Percentiles rank a stretch among this genome's conserved stretches.
These are phyloP conservation scores for Rhinatrema bivittatum DNA, from an alignment of 2,797 vertebrate genomes.

Conservation along the genomic window DNA sequence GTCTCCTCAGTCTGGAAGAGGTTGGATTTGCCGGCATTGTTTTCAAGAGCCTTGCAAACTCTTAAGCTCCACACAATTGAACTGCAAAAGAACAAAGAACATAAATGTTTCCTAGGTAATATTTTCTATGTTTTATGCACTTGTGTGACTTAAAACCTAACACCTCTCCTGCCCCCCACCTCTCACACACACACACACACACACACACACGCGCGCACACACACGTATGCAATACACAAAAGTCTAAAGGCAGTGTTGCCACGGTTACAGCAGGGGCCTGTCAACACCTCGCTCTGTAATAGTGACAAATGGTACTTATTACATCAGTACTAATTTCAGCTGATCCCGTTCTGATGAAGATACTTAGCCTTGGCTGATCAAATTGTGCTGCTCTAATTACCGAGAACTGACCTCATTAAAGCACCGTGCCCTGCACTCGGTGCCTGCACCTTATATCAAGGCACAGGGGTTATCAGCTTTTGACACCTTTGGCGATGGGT, in stretches of 20 bases:
- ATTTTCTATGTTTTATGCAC: conserved; percentile 15
- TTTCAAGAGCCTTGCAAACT: background rate
- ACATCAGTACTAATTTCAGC: conserved; percentile 88
- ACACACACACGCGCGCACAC: too few species aligned
- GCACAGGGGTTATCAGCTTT: conserved; percentile 44
- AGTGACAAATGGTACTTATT: conserved; percentile 92
- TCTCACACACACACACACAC: too few species aligned
- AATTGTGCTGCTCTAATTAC: conserved; percentile 87
- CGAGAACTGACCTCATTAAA: conserved; percentile 87
- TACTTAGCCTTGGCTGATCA: conserved; percentile 85
- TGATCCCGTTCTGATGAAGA: conserved; percentile 84
- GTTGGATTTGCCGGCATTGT: background rate
- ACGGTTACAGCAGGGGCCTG: conserved; percentile 67
- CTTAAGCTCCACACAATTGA: rapidly evolving
- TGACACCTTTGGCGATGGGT: too few species aligned
- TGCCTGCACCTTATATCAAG: conserved; percentile 52
- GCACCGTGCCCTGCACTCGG: conserved; percentile 61
- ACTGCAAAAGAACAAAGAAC: background rate
- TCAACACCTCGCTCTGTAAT: conserved; percentile 81
- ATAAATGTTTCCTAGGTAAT: background rate
- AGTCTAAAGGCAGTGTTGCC: conserved; percentile 44
- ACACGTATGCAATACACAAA: too few species aligned
- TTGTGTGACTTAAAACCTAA: too few species aligned
- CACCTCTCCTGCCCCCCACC: too few species aligned
- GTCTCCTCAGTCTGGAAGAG: too few species aligned